Evolutionary conservation across 2,797 vertebrate species (phyloP).

Genomic region (Anableps anableps): DNA sequence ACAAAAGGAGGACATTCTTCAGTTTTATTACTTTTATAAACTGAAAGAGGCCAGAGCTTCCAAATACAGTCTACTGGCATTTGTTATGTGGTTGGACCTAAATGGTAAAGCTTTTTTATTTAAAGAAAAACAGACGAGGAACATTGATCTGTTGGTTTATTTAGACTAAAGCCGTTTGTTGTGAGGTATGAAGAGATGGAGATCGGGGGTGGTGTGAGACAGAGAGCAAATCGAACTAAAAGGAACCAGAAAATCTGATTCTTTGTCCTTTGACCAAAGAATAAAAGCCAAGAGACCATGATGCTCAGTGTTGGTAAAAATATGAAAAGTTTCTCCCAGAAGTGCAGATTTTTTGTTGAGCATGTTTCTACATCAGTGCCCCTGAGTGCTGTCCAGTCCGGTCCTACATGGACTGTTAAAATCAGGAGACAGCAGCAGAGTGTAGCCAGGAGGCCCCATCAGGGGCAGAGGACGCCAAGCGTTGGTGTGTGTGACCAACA

Average conservation of each 20-base stretch:
- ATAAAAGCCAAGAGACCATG: neutral
- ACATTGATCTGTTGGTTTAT: too few species aligned
- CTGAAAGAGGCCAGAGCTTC: too few species aligned
- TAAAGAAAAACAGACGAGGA: too few species aligned
- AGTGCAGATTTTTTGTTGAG: neutral
- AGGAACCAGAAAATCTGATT: neutral
- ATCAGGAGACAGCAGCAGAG: constrained; percentile 52
- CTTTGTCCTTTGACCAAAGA: neutral
- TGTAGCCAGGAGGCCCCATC: constrained; percentile 49
- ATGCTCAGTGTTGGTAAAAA: neutral
- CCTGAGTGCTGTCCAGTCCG: constrained; percentile 37
- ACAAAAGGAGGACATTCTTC: too few species aligned
- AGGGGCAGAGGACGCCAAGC: constrained; percentile 50
- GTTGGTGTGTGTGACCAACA: constrained; percentile 26
- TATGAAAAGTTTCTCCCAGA: neutral
- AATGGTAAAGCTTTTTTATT: too few species aligned
- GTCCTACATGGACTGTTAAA: constrained; percentile 44
- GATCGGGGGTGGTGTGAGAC: too few species aligned
- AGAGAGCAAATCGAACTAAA: neutral
- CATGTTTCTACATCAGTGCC: constrained; percentile 29
- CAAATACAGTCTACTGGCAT: too few species aligned
- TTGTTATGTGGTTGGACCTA: too few species aligned
- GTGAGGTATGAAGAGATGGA: too few species aligned
- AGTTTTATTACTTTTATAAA: too few species aligned
- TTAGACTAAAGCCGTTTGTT: too few species aligned